Evolutionary conservation across 2,888 invertebrate genomes (phyloP).

Genomic region (Parascotia fuliginaria): DNA sequence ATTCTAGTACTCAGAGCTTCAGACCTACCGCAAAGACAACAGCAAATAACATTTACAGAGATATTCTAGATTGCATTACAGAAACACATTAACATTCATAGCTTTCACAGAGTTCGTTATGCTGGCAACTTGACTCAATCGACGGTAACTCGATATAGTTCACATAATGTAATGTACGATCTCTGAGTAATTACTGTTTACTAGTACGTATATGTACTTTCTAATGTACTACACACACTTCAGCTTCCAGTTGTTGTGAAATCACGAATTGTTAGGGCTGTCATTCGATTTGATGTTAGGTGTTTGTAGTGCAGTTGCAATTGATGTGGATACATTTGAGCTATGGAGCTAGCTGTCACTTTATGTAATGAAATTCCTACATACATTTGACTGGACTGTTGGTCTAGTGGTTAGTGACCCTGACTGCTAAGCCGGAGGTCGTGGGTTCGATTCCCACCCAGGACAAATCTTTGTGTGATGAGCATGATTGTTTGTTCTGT

Average conservation of each 20-base stretch:
- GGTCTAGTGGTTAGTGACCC: too few relatives aligned
- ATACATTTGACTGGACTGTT: too few relatives aligned
- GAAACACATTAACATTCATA: conserved; percentile 1
- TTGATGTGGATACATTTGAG: too few relatives aligned
- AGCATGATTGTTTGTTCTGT: too few relatives aligned
- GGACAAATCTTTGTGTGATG: too few relatives aligned
- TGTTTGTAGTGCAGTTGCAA: neutral
- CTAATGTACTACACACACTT: conserved; percentile 52
- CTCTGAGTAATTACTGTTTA: conserved; percentile 49
- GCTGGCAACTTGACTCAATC: conserved; percentile 9
- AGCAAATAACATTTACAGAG: neutral
- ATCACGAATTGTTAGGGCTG: conserved; percentile 48
- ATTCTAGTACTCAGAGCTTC: neutral
- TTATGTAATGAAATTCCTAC: too few relatives aligned
- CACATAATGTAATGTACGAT: conserved; percentile 16
- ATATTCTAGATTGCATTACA: neutral
- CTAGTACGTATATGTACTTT: conserved; percentile 32
- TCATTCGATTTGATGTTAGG: conserved; percentile 1
- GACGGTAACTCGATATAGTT: conserved; percentile 13
- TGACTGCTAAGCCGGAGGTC: too few relatives aligned
- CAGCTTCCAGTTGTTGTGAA: conserved; percentile 44
- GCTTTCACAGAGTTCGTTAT: conserved; percentile 5
- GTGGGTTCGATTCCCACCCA: too few relatives aligned
- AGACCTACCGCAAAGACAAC: neutral
- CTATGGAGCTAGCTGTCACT: too few relatives aligned